These are phyloP conservation scores for Elgonia sp. DNA, from an alignment of 2,888 invertebrate genomes.

Conservation along the genomic window DNA sequence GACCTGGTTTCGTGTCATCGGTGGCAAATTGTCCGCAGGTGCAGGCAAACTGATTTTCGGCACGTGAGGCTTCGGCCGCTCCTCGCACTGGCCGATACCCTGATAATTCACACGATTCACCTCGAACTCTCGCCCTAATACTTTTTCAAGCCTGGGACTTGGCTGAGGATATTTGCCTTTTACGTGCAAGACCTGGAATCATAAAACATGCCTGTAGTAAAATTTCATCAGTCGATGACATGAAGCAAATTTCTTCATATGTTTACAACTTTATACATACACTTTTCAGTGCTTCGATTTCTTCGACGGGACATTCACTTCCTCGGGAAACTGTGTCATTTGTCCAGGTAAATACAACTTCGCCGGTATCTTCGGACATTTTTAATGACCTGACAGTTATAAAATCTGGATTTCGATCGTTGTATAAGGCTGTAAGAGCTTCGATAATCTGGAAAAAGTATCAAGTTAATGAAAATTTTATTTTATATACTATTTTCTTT, in stretches of 20 bases:
- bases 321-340: slow-evolving; percentile 94
- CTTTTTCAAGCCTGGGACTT: slow-evolving; percentile 42
- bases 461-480: background rate
- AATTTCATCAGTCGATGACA: background rate
- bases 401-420: slow-evolving; percentile 88
- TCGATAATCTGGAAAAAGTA: slow-evolving; percentile 81
- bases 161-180: slow-evolving; percentile 82
- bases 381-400: slow-evolving; percentile 91
- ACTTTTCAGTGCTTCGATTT: slow-evolving; percentile 91
- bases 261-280: slow-evolving; percentile 86
- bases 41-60: slow-evolving; percentile 88
- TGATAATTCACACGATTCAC: slow-evolving; percentile 89
- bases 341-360: slow-evolving; percentile 93
- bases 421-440: slow-evolving; percentile 87
- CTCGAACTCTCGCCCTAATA: slow-evolving; percentile 60
- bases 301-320: slow-evolving; percentile 91
- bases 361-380: slow-evolving; percentile 87
- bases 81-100: slow-evolving; percentile 91
- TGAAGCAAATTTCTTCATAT: background rate
- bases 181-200: slow-evolving; percentile 75
- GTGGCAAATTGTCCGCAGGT: slow-evolving; percentile 90
- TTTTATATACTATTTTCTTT: background rate
- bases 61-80: slow-evolving; percentile 86
- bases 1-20: slow-evolving; percentile 94
- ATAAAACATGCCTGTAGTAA: background rate